Evolutionary conservation across 2,888 invertebrate species (phyloP), one percentile per base, ranked within the genome.

Genomic region (Monochamus alternatus): DNA sequence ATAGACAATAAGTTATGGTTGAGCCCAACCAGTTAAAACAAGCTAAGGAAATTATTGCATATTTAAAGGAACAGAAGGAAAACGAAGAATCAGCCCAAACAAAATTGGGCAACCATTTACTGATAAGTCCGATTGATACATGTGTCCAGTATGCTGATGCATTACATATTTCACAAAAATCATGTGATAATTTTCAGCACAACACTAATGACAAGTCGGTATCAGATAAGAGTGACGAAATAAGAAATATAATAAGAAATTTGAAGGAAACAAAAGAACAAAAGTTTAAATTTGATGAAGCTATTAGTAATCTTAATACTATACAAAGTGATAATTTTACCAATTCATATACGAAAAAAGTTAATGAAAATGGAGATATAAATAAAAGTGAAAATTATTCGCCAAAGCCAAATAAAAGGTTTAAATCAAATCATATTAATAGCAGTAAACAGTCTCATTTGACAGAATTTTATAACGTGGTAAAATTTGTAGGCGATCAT

Each of bases 31-130:
- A 14, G 9, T 47, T 22, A 58, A 59, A 0, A 0, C 14, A 60
- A 32, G 44, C 60, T 47, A 60, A 59, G 30, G 38, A 59, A 5
- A 22, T 68, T 14, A 68, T 68, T 44, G 59, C 59, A 68, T 22
- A 44, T 59, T 22, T 68, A n/a, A 67, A 67, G 30, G 22, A 59
- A 68, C 58, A 44, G 7, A 43, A 59, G 38, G 12, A 55, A 55
- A 55, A 67, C 38, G 8, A 63, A 63, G 8, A 43, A 2, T 43
- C 5, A 7, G 5, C n/a, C 5, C n/a, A 10, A 64, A 51, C 47
- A 30, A 4, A 64, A 8, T 10, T 38, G 7, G 2, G 38, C 7
- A 38, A 38, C 38, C 38, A 2, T 22, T 22, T 22, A 22, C 22
- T 22, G 22, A 22, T 22, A 22, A 22, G 22, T 22, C 22, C 22